A percentile compares a stretch with the other conserved stretches of the same genome.
Evolutionary conservation across 2,888 invertebrate species (phyloP).

Genomic region (Dorcus hopei): DNA sequence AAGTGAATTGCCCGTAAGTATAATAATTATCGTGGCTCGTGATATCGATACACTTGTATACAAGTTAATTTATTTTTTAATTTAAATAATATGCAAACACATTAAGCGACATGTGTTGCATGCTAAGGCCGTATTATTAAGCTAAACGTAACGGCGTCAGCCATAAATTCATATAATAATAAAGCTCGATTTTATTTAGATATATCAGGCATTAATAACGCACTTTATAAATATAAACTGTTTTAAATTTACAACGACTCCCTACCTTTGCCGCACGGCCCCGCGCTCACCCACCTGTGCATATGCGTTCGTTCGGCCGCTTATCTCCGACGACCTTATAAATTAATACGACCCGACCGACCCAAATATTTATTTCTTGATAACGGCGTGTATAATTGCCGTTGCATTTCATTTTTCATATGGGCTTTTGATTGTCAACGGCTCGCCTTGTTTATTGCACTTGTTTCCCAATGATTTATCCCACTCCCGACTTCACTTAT

Average conservation of each 20-base stretch:
- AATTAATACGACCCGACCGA: too few relatives aligned
- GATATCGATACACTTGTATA: constrained; percentile 20
- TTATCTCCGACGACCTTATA: too few relatives aligned
- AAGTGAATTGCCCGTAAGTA: background rate
- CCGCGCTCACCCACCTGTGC: too few relatives aligned
- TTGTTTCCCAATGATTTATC: too few relatives aligned
- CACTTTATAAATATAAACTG: constrained; percentile 31
- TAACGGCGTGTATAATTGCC: too few relatives aligned
- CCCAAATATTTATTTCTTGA: too few relatives aligned
- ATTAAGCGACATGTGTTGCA: constrained; percentile 36
- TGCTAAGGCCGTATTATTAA: constrained; percentile 35
- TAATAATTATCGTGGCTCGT: background rate
- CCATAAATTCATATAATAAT: constrained; percentile 32
- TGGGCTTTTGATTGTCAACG: too few relatives aligned
- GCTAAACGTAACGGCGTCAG: constrained; percentile 25
- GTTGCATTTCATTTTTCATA: too few relatives aligned
- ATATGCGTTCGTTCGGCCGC: too few relatives aligned
- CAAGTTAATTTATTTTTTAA: constrained; percentile 42
- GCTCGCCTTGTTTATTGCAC: too few relatives aligned
- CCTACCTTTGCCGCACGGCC: too few relatives aligned
- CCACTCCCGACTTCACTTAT: too few relatives aligned
- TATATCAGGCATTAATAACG: constrained; percentile 32
- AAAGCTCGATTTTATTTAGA: constrained; percentile 32
- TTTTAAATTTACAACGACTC: constrained; percentile 21
- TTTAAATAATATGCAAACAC: constrained; percentile 41